A percentile compares a stretch with the other conserved stretches of the same genome.
Evolutionary conservation across 2,113 vertebrate species (phyloP).

Genomic region (Odocoileus hemionus): DNA sequence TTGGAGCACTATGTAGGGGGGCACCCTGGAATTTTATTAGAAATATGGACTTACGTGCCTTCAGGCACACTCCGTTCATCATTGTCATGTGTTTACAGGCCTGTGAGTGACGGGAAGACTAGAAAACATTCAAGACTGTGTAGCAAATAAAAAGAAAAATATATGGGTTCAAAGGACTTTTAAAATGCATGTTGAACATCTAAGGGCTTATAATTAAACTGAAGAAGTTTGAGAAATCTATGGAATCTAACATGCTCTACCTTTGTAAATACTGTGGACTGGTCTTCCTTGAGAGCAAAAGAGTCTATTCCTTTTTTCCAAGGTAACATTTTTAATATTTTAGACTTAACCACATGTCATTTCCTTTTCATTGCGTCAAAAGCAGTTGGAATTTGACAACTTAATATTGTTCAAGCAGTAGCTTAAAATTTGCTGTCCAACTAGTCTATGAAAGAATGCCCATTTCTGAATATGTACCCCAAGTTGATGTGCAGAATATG

Average conservation of each 20-base stretch:
- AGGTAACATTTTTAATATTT: neutral
- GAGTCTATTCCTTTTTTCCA: neutral
- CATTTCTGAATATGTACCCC: neutral
- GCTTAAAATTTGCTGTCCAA: neutral
- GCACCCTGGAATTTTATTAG: neutral
- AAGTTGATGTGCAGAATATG: neutral
- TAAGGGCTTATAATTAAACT: constrained; percentile 1
- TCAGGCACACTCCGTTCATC: neutral
- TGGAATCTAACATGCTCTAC: neutral
- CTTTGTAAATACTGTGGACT: neutral
- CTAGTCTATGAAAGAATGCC: neutral
- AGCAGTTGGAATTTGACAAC: neutral
- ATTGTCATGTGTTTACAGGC: neutral
- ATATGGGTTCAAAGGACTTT: neutral
- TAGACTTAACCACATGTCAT: neutral
- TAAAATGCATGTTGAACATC: neutral
- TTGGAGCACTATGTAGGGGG: neutral
- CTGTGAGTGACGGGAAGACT: neutral
- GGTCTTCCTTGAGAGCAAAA: neutral
- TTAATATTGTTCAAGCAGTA: neutral
- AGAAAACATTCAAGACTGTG: neutral
- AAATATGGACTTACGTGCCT: neutral
- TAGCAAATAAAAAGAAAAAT: neutral
- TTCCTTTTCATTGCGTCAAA: neutral
- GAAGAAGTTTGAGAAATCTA: neutral